A percentile compares a stretch with the other conserved stretches of the same genome.
Conservation (phyloP, 1,140 invertebrate genomes). For the Drosophila quadrilineata region DNA sequence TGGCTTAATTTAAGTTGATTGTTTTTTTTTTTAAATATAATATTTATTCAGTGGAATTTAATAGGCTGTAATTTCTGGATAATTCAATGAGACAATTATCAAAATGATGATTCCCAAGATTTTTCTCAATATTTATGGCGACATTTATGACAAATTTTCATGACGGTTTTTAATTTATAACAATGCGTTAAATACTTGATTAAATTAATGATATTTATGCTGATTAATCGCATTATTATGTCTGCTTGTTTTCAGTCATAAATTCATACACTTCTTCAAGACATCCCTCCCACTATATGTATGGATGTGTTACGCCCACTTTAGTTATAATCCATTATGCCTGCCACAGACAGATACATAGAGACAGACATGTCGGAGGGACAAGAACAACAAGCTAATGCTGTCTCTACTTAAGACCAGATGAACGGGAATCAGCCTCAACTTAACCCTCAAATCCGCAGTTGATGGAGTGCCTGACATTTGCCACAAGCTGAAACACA, state of each 20-base stretch:
- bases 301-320: too few relatives aligned
- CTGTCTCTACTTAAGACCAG: not conserved
- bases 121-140: not conserved
- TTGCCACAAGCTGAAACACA: slow-evolving; percentile 34
- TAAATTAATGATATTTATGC: too few relatives aligned
- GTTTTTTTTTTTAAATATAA: slow-evolving; percentile 8
- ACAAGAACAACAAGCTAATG: not conserved
- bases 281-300: not conserved
- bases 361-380: too few relatives aligned
- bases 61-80: not conserved
- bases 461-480: slow-evolving; percentile 61
- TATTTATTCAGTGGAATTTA: slow-evolving; percentile 4
- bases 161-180: not conserved
- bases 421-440: slow-evolving; percentile 6
- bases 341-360: slow-evolving; percentile 1
- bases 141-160: not conserved
- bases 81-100: not conserved
- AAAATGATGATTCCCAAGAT: too few relatives aligned
- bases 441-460: slow-evolving; percentile 19
- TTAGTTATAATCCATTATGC: not conserved
- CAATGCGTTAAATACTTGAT: not conserved
- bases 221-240: too few relatives aligned
- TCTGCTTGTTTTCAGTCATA: too few relatives aligned
- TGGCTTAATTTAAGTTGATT: too few relatives aligned
- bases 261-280: too few relatives aligned